phyloP scores from a whole-genome alignment of 2,888 invertebrate genomes.

The Clepsis dumicolana region DNA sequence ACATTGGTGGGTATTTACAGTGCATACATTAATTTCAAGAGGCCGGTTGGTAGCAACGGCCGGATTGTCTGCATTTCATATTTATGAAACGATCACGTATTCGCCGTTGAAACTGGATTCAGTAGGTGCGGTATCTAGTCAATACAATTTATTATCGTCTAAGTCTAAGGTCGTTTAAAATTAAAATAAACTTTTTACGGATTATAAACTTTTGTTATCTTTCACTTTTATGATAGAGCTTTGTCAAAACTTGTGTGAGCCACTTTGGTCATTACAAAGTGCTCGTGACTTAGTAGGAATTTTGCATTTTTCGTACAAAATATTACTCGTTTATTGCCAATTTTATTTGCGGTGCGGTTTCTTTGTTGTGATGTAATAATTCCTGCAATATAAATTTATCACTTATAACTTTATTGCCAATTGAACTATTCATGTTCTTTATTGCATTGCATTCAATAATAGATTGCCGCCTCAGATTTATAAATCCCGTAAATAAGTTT shows the following conservation, averaged over 20 bases:
- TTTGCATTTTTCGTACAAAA: background rate
- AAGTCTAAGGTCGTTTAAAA: background rate
- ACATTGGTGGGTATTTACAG: slow-evolving; percentile 29
- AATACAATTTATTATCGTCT: slow-evolving; percentile 4
- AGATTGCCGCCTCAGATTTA: slow-evolving; percentile 10
- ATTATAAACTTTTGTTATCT: background rate
- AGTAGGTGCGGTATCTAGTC: slow-evolving; percentile 13
- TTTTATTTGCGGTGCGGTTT: background rate
- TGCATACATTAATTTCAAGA: slow-evolving; percentile 37
- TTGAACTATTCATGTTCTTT: slow-evolving; percentile 2
- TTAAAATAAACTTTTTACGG: slow-evolving; percentile 2
- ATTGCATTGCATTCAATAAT: slow-evolving; percentile 9
- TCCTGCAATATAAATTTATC: background rate
- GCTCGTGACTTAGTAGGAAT: slow-evolving; percentile 2
- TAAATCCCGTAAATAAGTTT: slow-evolving; percentile 31
- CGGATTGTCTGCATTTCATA: slow-evolving; percentile 32
- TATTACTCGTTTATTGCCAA: background rate
- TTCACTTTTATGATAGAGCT: background rate
- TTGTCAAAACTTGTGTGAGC: background rate
- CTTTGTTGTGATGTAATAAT: background rate
- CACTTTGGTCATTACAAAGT: background rate
- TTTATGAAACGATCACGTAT: slow-evolving; percentile 38
- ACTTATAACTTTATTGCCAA: background rate
- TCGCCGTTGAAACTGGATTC: slow-evolving; percentile 26
- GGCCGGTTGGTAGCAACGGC: slow-evolving; percentile 26